Percentiles rank a stretch among this genome's conserved stretches.
phyloP scores from a whole-genome alignment of 2,113 vertebrate genomes.

The Larimichthys polyactis region DNA sequence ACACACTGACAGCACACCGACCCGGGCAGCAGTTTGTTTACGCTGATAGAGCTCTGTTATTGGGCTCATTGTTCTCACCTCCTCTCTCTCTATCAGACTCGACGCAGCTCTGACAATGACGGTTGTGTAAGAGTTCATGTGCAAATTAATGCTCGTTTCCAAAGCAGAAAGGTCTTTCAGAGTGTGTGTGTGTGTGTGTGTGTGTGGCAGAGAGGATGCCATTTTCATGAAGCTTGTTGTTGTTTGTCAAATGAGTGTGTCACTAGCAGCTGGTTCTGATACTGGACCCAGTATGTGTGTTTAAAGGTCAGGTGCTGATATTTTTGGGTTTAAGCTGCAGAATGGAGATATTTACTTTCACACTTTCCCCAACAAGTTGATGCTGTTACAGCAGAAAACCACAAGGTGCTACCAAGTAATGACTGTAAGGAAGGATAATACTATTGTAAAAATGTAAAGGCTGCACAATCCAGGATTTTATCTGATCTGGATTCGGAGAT shows the following conservation, averaged over 20 bases:
- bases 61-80: conserved; percentile 67
- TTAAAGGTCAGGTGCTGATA: conserved; percentile 20
- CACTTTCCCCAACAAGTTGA: neutral
- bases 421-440: neutral
- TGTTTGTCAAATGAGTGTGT: conserved; percentile 34
- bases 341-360: neutral
- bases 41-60: conserved; percentile 66
- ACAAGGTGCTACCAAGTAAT: neutral
- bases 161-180: conserved; percentile 36
- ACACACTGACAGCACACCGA: conserved; percentile 46
- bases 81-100: conserved; percentile 57
- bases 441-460: neutral
- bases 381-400: neutral
- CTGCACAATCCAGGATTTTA: neutral
- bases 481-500: neutral
- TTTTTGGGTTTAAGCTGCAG: conserved; percentile 10
- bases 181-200: conserved; percentile 18
- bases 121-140: conserved; percentile 68
- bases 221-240: conserved; percentile 35
- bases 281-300: neutral
- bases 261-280: conserved; percentile 18
- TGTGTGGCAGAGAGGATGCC: conserved; percentile 4
- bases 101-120: conserved; percentile 56
- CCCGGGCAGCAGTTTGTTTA: conserved; percentile 69
- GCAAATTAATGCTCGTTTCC: conserved; percentile 58